A percentile compares a stretch with the other conserved stretches of the same genome.
These are phyloP conservation scores for Encarsia formosa DNA, from an alignment of 2,888 invertebrate genomes.

Conservation along the genomic window DNA sequence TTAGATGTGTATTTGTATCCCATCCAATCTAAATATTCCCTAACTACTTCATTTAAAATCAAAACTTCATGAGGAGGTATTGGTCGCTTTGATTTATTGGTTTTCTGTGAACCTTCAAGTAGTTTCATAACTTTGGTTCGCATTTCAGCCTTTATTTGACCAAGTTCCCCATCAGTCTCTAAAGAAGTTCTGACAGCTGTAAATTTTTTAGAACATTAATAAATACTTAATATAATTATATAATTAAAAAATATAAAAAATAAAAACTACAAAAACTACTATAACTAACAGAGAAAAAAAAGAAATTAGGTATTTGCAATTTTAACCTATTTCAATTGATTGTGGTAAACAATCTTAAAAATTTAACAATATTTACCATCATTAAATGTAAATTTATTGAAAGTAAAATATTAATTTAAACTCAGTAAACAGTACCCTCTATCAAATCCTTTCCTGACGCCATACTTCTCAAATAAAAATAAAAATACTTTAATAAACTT, in stretches of 20 bases:
- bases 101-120: constrained; percentile 38
- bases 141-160: constrained; percentile 47
- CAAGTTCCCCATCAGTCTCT: constrained; percentile 42
- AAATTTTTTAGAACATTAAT: not conserved
- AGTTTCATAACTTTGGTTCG: constrained; percentile 45
- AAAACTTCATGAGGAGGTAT: constrained; percentile 43
- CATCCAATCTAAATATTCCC: constrained; percentile 69
- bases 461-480: no score
- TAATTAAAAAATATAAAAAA: not conserved
- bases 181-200: constrained; percentile 46
- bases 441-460: constrained; percentile 42
- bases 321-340: no score
- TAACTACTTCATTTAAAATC: constrained; percentile 63
- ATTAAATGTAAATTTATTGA: no score
- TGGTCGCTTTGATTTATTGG: constrained; percentile 33
- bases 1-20: constrained; percentile 64
- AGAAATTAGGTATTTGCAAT: no score
- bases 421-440: no score
- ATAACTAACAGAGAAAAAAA: no score
- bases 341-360: no score
- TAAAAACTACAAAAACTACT: no score
- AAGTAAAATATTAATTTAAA: no score
- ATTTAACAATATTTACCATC: no score
- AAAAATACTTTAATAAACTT: no score
- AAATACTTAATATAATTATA: not conserved